Conservation (phyloP, 1,140 invertebrate genomes). For the Cepaea nemoralis region DNA sequence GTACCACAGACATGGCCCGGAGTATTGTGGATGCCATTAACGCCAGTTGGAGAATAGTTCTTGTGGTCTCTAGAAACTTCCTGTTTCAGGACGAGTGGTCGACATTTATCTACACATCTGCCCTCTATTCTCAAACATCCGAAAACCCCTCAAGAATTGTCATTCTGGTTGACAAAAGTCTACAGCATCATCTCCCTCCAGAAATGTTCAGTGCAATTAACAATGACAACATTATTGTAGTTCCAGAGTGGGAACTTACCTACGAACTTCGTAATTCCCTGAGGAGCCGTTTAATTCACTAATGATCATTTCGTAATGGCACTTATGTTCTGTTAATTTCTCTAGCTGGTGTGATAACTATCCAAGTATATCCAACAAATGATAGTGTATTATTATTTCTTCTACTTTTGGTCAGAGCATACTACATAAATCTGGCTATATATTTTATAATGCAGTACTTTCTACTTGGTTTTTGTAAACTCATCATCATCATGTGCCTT, state of each 20-base stretch:
- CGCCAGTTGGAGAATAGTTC: not conserved
- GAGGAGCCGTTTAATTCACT: too few relatives aligned
- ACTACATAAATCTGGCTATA: too few relatives aligned
- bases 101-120: not conserved
- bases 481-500: too few relatives aligned
- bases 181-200: not conserved
- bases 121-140: not conserved
- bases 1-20: not conserved
- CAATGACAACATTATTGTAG: not conserved
- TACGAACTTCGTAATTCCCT: too few relatives aligned
- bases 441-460: too few relatives aligned
- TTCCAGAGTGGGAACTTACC: not conserved
- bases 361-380: too few relatives aligned
- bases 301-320: too few relatives aligned
- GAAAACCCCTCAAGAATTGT: not conserved
- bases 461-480: too few relatives aligned
- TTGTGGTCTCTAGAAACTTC: not conserved
- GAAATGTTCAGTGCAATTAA: not conserved
- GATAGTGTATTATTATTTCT: too few relatives aligned
- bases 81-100: not conserved
- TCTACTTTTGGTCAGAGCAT: too few relatives aligned
- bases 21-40: not conserved
- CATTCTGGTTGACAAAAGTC: not conserved
- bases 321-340: too few relatives aligned
- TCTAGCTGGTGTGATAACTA: too few relatives aligned